A percentile compares a stretch with the other conserved stretches of the same genome.
Evolutionary conservation across 2,113 vertebrate species (phyloP).

Genomic region (Mesoclemmys tuberculata): DNA sequence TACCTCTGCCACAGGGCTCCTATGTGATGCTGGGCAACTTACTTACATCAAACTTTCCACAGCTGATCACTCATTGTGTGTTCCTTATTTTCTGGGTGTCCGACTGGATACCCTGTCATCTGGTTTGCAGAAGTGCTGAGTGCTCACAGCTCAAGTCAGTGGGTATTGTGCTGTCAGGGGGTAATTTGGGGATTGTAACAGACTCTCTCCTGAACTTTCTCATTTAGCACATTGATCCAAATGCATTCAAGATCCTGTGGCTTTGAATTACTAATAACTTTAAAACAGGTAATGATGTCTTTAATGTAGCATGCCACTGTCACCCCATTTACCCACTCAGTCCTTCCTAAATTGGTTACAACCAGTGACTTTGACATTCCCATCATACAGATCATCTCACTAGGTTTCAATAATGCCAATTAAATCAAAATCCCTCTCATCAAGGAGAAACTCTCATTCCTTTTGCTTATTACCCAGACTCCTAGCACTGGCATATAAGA

Average conservation of each 20-base stretch:
- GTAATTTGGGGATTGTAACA: constrained; percentile 29
- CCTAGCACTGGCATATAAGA: not conserved
- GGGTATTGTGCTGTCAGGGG: not conserved
- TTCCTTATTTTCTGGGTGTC: not conserved
- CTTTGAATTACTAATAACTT: not conserved
- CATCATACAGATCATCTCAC: not conserved
- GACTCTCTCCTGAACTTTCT: constrained; percentile 2
- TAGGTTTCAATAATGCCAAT: not conserved
- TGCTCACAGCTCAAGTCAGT: not conserved
- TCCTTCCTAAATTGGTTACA: not conserved
- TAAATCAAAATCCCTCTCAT: constrained; percentile 35
- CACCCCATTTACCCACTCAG: not conserved
- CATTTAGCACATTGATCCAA: not conserved
- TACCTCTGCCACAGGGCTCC: not conserved
- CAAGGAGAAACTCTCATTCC: not conserved
- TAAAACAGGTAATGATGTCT: not conserved
- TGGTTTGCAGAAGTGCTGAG: not conserved
- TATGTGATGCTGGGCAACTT: not conserved
- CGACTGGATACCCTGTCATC: not conserved
- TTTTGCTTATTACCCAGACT: constrained; percentile 24
- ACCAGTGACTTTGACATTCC: not conserved
- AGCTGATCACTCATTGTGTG: not conserved
- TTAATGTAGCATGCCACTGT: not conserved
- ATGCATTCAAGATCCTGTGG: not conserved
- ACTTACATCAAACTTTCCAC: not conserved